Evolutionary conservation across 2,888 invertebrate species (phyloP), one percentile per base, ranked within the genome.

Genomic region (Pediacus dermestoides): DNA sequence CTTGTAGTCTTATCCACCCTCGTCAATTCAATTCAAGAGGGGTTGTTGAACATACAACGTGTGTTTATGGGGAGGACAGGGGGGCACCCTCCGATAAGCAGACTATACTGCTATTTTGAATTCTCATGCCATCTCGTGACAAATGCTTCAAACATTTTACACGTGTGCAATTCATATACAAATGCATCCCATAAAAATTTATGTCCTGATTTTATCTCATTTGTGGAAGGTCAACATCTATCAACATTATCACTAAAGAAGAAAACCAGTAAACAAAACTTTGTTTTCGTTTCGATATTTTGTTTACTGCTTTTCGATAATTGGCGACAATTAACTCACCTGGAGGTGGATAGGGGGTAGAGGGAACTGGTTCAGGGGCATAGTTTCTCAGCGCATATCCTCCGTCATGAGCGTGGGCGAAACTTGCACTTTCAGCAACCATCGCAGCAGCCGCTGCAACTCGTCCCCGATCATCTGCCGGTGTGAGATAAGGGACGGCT

Each of bases 271-370:
- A n/a, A n/a, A n/a, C n/a, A n/a, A n/a, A n/a, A 13, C 34, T 30
- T 11, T 30, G 22, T 28, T 10, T 27, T 30, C 32, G 25, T 23
- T 28, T 25, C 12, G 3, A 13, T 13, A 13, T n/a, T 28, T 28
- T 28, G 30, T 13, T 10, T 7, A 10, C 12, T 30, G 37, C n/a
- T n/a, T n/a, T n/a, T n/a, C 18, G 30, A 26, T 37, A 4, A 25
- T 10, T 4, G 12, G 22, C 10, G 12, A 7, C 4, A 15, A n/a
- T n/a, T n/a, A 34, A 57, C 61, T 64, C 60, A 80, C 87, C 85
- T 78, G 86, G 81, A 61, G 86, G 82, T 61, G 85, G 83, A 61
- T 86, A 87, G 25, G 86, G 84, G 42, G 81, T 82, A 57, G 82
- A 80, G 56, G 81, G 81, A 50, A 84, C 84, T 28, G 80, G 78